Evolutionary conservation across 2,888 invertebrate genomes (phyloP).

Genomic region (Steromphala cineraria): DNA sequence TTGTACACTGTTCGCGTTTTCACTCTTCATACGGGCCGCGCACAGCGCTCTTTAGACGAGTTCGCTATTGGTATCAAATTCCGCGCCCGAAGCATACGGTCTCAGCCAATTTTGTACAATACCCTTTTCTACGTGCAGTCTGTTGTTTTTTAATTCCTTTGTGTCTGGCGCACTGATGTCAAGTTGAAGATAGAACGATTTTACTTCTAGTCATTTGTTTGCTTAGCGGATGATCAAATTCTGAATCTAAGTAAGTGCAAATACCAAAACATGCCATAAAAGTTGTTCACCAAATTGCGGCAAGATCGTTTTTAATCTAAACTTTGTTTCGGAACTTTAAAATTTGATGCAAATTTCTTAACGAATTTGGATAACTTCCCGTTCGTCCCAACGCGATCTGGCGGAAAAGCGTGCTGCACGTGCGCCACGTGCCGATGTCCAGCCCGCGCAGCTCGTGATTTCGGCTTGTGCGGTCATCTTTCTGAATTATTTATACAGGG

Average conservation of each 20-base stretch:
- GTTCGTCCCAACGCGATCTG: background rate
- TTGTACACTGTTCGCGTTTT: background rate
- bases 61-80: background rate
- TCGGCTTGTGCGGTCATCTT: background rate
- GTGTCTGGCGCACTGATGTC: background rate
- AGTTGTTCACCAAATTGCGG: background rate
- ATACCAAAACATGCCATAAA: background rate
- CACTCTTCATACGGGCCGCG: background rate
- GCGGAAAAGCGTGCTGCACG: background rate
- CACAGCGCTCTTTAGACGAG: background rate
- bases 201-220: background rate
- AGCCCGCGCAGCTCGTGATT: background rate
- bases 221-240: background rate
- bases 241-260: background rate
- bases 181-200: background rate
- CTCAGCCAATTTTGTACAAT: background rate
- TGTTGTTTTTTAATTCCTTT: constrained; percentile 8
- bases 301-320: background rate
- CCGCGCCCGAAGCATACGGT: background rate
- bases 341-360: background rate
- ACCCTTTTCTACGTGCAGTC: background rate
- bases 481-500: background rate
- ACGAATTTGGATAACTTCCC: background rate
- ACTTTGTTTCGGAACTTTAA: background rate
- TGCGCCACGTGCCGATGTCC: background rate